Percentiles rank a stretch among this genome's conserved stretches.
These are phyloP conservation scores for Acholoe squamosa DNA, from an alignment of 2,888 invertebrate species.

Conservation along the genomic window DNA sequence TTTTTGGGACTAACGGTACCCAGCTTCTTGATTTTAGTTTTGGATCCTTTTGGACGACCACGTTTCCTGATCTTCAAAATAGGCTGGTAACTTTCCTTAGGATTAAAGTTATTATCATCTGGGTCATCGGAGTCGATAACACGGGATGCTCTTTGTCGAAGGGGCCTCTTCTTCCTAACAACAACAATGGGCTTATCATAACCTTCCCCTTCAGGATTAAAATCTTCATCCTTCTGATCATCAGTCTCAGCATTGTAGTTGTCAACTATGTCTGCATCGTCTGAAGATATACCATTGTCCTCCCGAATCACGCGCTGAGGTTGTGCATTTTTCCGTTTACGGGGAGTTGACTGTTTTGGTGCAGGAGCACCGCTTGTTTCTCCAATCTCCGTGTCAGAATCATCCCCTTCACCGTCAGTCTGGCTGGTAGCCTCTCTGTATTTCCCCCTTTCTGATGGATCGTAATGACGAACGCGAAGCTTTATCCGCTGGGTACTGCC, in stretches of 20 bases:
- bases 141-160: too few species aligned
- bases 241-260: not conserved
- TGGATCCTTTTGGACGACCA: slow-evolving; percentile 1
- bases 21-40: not conserved
- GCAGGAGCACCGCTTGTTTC: not conserved
- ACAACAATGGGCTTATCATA: too few species aligned
- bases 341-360: not conserved
- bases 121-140: not conserved
- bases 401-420: not conserved
- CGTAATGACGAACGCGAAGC: not conserved
- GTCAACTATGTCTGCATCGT: not conserved
- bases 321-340: not conserved
- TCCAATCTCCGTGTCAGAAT: not conserved
- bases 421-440: not conserved
- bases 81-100: not conserved
- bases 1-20: not conserved
- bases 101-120: not conserved
- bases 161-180: too few species aligned
- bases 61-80: not conserved
- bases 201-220: not conserved
- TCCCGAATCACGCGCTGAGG: not conserved
- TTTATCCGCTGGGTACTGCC: not conserved
- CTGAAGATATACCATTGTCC: not conserved
- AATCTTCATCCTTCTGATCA: not conserved
- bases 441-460: not conserved